These are phyloP conservation scores for Dysdera silvatica DNA, from an alignment of 1,140 invertebrate species.

Conservation along the genomic window DNA sequence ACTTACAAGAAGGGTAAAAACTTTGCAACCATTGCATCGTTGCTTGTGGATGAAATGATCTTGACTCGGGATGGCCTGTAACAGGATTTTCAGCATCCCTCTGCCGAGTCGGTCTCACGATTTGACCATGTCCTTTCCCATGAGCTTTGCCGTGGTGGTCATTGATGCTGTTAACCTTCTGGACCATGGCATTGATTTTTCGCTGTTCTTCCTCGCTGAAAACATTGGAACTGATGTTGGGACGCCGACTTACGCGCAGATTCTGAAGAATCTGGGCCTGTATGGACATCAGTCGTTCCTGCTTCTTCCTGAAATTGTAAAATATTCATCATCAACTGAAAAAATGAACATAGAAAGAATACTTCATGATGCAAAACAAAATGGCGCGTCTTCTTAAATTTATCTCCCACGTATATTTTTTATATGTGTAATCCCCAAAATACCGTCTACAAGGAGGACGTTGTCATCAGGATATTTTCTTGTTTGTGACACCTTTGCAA, in stretches of 20 bases:
- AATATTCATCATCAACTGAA: no score
- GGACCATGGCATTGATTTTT: constrained; percentile 6
- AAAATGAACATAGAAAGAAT: no score
- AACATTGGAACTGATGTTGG: constrained; percentile 10
- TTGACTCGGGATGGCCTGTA: neutral
- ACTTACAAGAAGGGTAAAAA: constrained; percentile 30
- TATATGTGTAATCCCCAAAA: no score
- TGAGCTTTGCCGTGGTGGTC: neutral
- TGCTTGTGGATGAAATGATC: neutral
- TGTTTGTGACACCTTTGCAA: no score
- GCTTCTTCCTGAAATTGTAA: constrained; percentile 14
- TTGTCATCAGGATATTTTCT: no score
- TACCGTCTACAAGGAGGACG: no score
- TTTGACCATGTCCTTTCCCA: no score
- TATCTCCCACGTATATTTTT: no score
- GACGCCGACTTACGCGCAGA: constrained; percentile 8
- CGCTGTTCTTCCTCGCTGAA: constrained; percentile 20
- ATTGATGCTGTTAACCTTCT: neutral
- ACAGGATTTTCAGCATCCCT: neutral
- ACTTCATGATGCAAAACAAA: no score
- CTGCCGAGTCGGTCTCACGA: neutral
- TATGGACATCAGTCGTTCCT: constrained; percentile 14
- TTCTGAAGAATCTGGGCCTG: constrained; percentile 15
- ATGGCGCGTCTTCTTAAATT: no score
- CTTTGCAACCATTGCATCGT: constrained; percentile 15